Evolutionary conservation across 2,797 vertebrate species (phyloP).

Genomic region (Pangasius djambal): DNA sequence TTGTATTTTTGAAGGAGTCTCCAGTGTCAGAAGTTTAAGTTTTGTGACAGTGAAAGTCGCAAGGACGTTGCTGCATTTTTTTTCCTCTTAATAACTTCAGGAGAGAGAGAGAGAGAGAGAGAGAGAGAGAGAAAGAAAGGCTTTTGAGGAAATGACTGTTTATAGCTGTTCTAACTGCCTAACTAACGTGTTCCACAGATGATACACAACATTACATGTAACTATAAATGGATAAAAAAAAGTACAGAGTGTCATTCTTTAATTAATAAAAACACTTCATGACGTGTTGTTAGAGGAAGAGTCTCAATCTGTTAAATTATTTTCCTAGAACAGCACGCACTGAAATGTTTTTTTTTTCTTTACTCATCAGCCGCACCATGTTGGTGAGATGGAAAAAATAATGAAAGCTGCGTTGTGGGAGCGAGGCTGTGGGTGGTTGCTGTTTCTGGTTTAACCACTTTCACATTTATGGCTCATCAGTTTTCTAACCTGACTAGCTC

Average conservation of each 20-base stretch:
- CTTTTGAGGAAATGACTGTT: background rate
- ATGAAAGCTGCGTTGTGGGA: conserved; percentile 30
- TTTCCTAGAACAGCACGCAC: background rate
- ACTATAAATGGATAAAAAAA: background rate
- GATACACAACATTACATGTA: background rate
- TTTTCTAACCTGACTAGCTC: conserved; percentile 21
- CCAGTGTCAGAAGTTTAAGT: background rate
- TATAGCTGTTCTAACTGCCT: background rate
- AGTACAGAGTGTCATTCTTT: background rate
- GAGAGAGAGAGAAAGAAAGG: background rate
- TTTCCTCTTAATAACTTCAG: background rate
- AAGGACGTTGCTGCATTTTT: background rate
- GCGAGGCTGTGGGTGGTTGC: conserved; percentile 41
- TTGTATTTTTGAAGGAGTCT: background rate
- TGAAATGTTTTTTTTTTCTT: background rate
- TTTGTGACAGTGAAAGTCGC: background rate
- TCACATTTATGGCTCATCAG: conserved; percentile 36
- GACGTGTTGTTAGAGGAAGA: background rate
- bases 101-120: background rate
- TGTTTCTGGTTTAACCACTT: conserved; percentile 40
- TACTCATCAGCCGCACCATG: conserved; percentile 25
- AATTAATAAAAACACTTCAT: too few species aligned
- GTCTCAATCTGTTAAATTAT: background rate
- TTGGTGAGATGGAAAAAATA: conserved; percentile 37
- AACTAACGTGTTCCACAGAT: background rate